A percentile compares a stretch with the other conserved stretches of the same genome.
These are phyloP conservation scores for Falco peregrinus DNA, from an alignment of 2,797 vertebrate genomes.

Conservation along the genomic window DNA sequence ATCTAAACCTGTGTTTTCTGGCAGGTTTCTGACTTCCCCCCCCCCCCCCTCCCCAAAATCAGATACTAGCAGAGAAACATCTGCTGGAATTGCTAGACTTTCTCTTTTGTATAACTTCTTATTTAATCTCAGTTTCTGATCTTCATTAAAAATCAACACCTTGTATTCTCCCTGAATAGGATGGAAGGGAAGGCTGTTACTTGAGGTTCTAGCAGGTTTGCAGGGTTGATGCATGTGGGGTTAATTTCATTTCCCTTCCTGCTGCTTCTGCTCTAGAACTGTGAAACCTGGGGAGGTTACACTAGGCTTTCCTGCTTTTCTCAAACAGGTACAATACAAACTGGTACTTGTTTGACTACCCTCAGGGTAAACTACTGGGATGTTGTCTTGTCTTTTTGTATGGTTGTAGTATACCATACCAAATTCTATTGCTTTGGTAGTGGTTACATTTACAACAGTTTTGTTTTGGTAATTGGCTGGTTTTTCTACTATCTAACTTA, in stretches of 20 bases:
- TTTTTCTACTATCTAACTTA: not conserved
- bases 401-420: not conserved
- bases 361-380: not conserved
- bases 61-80: not conserved
- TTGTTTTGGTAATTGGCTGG: not conserved
- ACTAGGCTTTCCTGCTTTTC: not conserved
- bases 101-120: not conserved
- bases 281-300: not conserved
- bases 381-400: not conserved
- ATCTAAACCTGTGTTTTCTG: not conserved
- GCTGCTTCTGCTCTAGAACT: not conserved
- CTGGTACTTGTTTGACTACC: not conserved
- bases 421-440: not conserved
- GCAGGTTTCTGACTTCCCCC: not conserved
- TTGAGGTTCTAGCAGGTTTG: not conserved
- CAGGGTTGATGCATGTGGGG: rapidly evolving
- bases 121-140: not conserved
- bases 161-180: not conserved
- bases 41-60: not conserved
- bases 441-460: not conserved
- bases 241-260: not conserved
- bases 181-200: not conserved
- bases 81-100: not conserved
- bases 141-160: not conserved
- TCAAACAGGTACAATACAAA: not conserved